These are phyloP conservation scores for Penaeus vannamei DNA, from an alignment of 1,140 invertebrate genomes.

Conservation along the genomic window DNA sequence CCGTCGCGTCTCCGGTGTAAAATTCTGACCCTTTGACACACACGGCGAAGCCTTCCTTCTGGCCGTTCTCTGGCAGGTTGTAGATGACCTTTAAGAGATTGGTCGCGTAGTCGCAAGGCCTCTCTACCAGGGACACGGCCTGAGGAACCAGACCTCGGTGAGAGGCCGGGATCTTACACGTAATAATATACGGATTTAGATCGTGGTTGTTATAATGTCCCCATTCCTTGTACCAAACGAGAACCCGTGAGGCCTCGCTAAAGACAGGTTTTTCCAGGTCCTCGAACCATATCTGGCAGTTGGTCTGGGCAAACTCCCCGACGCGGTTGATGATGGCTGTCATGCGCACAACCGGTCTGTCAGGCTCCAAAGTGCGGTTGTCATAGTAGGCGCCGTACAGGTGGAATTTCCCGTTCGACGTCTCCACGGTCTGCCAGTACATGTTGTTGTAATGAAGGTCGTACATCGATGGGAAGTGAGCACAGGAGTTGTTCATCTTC, in stretches of 20 bases:
- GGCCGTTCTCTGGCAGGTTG: slow-evolving; percentile 74
- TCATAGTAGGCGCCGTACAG: slow-evolving; percentile 92
- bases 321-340: slow-evolving; percentile 92
- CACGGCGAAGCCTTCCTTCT: slow-evolving; percentile 72
- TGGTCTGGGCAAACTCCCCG: slow-evolving; percentile 85
- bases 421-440: slow-evolving; percentile 80
- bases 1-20: background rate
- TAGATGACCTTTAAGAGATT: slow-evolving; percentile 90
- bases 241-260: slow-evolving; percentile 88
- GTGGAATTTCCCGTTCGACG: slow-evolving; percentile 88
- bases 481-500: slow-evolving; percentile 82
- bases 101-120: slow-evolving; percentile 85
- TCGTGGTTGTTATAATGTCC: slow-evolving; percentile 93
- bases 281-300: slow-evolving; percentile 93
- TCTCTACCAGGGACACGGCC: slow-evolving; percentile 89
- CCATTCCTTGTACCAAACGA: slow-evolving; percentile 95
- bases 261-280: slow-evolving; percentile 84
- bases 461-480: slow-evolving; percentile 86
- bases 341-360: slow-evolving; percentile 86
- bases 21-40: slow-evolving; percentile 13
- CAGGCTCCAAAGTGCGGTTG: slow-evolving; percentile 80
- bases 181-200: slow-evolving; percentile 91
- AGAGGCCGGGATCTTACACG: slow-evolving; percentile 82
- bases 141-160: slow-evolving; percentile 78
- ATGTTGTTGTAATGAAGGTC: slow-evolving; percentile 87